phyloP scores from a whole-genome alignment of 2,113 vertebrate species.

The Ia io region DNA sequence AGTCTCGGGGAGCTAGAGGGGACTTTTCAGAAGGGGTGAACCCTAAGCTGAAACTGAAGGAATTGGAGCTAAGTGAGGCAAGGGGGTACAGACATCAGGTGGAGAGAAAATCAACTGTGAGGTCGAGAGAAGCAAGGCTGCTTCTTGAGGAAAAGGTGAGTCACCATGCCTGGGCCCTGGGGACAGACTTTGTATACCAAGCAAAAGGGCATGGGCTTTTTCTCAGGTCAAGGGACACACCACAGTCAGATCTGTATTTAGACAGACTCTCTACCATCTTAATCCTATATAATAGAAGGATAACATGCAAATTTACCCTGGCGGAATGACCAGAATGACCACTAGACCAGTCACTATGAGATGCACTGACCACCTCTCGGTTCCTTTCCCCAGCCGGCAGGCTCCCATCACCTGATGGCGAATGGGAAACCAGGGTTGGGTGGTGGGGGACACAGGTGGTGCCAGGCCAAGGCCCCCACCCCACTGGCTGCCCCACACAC shows the following conservation, averaged over 20 bases:
- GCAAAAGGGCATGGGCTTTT: background rate
- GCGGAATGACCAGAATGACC: too few species aligned
- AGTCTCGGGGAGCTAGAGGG: background rate
- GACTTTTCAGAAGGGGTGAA: background rate
- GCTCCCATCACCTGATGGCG: too few species aligned
- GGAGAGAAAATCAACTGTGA: background rate
- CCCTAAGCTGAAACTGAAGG: background rate
- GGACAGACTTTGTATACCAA: background rate
- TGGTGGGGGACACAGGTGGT: too few species aligned
- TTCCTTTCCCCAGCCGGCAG: too few species aligned
- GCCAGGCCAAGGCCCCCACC: too few species aligned
- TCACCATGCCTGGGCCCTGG: fast-evolving
- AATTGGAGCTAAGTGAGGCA: background rate
- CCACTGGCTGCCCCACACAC: too few species aligned
- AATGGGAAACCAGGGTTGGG: too few species aligned
- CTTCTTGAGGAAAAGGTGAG: background rate
- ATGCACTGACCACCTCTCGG: too few species aligned
- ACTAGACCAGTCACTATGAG: too few species aligned
- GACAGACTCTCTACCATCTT: background rate
- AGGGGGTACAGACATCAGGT: background rate
- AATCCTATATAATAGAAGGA: too few species aligned
- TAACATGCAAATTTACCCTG: too few species aligned
- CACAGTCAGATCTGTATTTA: background rate
- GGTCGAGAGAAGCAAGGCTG: background rate
- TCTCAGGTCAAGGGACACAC: background rate